Base-by-base conservation (phyloP, 2,113 vertebrate genomes). In the Procavia capensis region DNA sequence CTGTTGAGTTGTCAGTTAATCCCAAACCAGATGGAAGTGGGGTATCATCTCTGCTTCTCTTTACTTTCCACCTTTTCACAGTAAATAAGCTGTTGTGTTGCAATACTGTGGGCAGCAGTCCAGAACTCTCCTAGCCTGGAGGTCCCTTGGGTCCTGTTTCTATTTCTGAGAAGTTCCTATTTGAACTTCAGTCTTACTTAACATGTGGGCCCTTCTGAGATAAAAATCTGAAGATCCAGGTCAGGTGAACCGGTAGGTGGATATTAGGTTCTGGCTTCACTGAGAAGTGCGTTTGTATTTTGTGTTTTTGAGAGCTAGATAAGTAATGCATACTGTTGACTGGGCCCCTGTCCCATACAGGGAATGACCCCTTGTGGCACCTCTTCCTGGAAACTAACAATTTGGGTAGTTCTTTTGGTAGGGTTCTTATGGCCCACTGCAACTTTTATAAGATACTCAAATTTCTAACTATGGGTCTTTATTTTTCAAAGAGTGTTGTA, bases 371-470 rank as follows among this genome's bases (percentile, higher is more conserved):
- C 43, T 79, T 79, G 8, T 16, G 47, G 17, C 16, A 20, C 20
- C 31, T 76, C 31, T 79, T 72, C 36, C 24, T 50, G 29, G 45
- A 79, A 31, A 22, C 16, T 79, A 50, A 20, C 63, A 86, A 45
- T 54, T 68, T 88, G 70, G 94, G 63, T 89, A 34, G 82, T 84
- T 93, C 70, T 92, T 94, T 36, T 3, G 78, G 54, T 3, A 13
- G 64, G 45, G 70, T 87, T 96, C 54, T 79, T 90, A 61, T 31
- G 47, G 86, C 3, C 36, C 22, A 1, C 87, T 91, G 6, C 4
- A 76, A 17, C 22, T 93, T 93, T 83, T 91, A 89, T 36, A n/a
- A 86, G 34, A 93, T 94, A 84, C 20, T 78, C 68, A 87, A 39
- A 86, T 90, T 50, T 79, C 45, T 50, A 79, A 63, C 29, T 54